A percentile compares a stretch with the other conserved stretches of the same genome.
Conservation (phyloP, 2,113 vertebrate species). For the Myodes glareolus region DNA sequence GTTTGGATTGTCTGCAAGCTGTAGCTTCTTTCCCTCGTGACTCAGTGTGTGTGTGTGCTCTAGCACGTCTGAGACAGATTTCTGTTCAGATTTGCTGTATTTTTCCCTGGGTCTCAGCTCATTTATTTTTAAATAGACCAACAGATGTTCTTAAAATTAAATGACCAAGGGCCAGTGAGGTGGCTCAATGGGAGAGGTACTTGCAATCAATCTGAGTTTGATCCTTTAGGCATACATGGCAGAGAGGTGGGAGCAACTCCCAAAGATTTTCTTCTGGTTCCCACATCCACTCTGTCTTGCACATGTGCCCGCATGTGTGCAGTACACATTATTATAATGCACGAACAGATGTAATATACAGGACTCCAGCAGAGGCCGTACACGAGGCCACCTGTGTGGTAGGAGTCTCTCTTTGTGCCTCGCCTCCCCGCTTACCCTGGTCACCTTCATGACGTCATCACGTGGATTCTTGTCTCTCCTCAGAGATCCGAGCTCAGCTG, state of each 20-base stretch:
- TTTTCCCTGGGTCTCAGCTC: background rate
- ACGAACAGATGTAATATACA: background rate
- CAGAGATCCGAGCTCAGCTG: conserved; percentile 97
- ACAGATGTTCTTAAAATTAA: background rate
- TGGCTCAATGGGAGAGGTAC: background rate
- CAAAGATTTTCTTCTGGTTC: background rate
- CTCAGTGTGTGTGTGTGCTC: conserved; percentile 23
- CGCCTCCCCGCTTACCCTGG: background rate
- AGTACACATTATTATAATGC: background rate
- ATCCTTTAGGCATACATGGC: too few relatives aligned
- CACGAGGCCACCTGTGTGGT: background rate
- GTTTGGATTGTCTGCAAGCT: conserved; percentile 38
- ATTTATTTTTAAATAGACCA: background rate
- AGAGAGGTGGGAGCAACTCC: background rate
- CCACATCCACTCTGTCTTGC: background rate
- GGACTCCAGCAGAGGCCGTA: background rate
- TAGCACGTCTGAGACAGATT: conserved; percentile 26
- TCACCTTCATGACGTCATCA: background rate
- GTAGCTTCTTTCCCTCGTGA: conserved; percentile 39
- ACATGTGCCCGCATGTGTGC: too few relatives aligned
- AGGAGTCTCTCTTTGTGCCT: background rate
- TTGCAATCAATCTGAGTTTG: too few relatives aligned
- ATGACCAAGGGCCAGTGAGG: background rate
- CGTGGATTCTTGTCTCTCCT: conserved; percentile 66
- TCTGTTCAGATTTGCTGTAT: conserved; percentile 44